Percentiles rank a stretch among this genome's conserved stretches.
Evolutionary conservation across 2,797 vertebrate species (phyloP).

Genomic region (Acanthopagrus latus): DNA sequence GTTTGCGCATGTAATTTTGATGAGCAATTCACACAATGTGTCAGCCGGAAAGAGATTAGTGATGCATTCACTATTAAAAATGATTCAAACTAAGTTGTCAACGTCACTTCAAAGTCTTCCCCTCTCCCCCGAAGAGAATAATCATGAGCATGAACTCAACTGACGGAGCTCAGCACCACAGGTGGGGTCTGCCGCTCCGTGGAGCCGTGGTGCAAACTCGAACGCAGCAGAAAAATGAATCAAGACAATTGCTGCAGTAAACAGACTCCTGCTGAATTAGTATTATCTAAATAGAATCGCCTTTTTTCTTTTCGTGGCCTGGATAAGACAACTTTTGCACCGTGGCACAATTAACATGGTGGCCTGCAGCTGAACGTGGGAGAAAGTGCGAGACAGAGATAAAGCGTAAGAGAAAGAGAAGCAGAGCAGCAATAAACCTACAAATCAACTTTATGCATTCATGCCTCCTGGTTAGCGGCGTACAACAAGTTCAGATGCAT

Average conservation of each 20-base stretch:
- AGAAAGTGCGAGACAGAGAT: conserved; percentile 40
- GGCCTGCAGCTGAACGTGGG: conserved; percentile 55
- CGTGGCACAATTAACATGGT: conserved; percentile 62
- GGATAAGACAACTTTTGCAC: conserved; percentile 57
- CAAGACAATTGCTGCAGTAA: conserved; percentile 50
- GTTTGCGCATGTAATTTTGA: conserved; percentile 9
- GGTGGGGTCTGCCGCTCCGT: conserved; percentile 49
- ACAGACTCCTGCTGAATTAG: conserved; percentile 55
- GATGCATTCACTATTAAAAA: conserved; percentile 22
- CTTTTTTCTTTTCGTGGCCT: conserved; percentile 48
- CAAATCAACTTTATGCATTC: conserved; percentile 51
- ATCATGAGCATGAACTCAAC: conserved; percentile 31
- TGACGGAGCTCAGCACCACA: conserved; percentile 39
- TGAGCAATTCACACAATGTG: conserved; percentile 1
- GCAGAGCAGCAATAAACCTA: conserved; percentile 37
- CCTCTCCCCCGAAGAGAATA: conserved; percentile 18
- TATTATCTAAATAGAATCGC: conserved; percentile 62
- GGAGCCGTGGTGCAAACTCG: conserved; percentile 30
- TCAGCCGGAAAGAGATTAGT: conserved; percentile 3
- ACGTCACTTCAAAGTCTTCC: conserved; percentile 32
- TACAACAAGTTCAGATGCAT: conserved; percentile 40
- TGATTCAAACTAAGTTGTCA: conserved; percentile 35
- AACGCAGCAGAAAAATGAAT: conserved; percentile 42
- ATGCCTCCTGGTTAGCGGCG: conserved; percentile 45
- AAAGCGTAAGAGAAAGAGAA: conserved; percentile 35